These are phyloP conservation scores for Mythimna pallens DNA, from an alignment of 2,888 invertebrate species.

Conservation along the genomic window DNA sequence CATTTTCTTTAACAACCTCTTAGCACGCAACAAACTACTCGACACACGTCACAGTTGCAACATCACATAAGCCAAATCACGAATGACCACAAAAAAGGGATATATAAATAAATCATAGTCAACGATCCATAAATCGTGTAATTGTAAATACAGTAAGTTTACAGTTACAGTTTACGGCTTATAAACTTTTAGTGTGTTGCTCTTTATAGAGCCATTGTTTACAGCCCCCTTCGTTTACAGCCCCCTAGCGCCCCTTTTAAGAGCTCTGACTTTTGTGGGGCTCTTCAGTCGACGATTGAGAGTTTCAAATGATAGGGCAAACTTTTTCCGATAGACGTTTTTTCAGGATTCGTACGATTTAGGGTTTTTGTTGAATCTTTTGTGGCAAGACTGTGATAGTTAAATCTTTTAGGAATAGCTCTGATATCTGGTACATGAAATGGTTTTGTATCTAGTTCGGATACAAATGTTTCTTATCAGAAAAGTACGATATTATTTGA, in stretches of 20 bases:
- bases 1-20: neutral
- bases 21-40: neutral
- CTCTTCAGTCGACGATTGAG: slow-evolving; percentile 48
- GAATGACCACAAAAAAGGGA: slow-evolving; percentile 14
- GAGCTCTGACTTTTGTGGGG: slow-evolving; percentile 58
- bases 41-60: neutral
- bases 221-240: slow-evolving; percentile 57
- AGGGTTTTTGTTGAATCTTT: slow-evolving; percentile 24
- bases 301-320: slow-evolving; percentile 47
- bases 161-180: slow-evolving; percentile 67
- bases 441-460: too few relatives aligned
- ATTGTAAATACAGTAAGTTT: slow-evolving; percentile 69
- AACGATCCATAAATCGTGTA: slow-evolving; percentile 62
- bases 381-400: slow-evolving; percentile 1
- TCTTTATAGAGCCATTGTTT: slow-evolving; percentile 55
- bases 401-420: neutral
- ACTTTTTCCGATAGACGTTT: slow-evolving; percentile 45
- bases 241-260: slow-evolving; percentile 50
- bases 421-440: too few relatives aligned
- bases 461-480: too few relatives aligned
- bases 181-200: slow-evolving; percentile 70
- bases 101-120: slow-evolving; percentile 56
- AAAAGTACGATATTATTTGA: too few relatives aligned
- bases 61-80: slow-evolving; percentile 13
- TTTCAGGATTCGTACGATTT: slow-evolving; percentile 21